Conservation (phyloP, 2,113 vertebrate genomes). For the Pundamilia nyererei region DNA sequence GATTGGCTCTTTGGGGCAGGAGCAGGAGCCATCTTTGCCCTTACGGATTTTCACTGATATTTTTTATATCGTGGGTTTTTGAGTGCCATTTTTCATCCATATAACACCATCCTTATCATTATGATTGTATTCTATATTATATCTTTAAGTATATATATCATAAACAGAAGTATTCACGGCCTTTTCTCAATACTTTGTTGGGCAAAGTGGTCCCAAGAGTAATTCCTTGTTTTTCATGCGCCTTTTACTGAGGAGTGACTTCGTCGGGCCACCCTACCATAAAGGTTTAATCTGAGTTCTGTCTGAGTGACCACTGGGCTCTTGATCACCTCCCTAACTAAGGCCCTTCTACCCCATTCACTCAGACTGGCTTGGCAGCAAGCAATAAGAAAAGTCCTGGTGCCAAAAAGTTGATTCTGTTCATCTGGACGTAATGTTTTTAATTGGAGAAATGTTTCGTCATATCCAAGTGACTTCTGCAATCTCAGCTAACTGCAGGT, state of each 20-base stretch:
- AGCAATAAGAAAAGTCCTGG: background rate
- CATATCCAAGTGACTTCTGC: background rate
- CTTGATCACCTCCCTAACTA: background rate
- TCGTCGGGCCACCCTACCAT: background rate
- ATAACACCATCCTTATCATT: background rate
- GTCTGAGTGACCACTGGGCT: background rate
- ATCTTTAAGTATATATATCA: background rate
- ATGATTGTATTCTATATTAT: background rate
- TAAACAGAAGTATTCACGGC: background rate
- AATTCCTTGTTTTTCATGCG: background rate
- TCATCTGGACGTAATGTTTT: background rate
- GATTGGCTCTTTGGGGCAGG: background rate
- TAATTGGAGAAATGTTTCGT: background rate
- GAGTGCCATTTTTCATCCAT: background rate
- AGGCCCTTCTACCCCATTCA: background rate
- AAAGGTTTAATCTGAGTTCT: background rate
- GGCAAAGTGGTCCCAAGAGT: background rate
- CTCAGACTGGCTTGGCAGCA: background rate
- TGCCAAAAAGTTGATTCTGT: background rate
- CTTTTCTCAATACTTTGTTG: background rate
- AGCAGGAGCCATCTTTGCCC: background rate
- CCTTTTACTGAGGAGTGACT: background rate
- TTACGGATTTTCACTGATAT: background rate
- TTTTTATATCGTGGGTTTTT: background rate
- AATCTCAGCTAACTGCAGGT: background rate